Conservation (phyloP, 2,797 vertebrate species). For the Psittacula echo region DNA sequence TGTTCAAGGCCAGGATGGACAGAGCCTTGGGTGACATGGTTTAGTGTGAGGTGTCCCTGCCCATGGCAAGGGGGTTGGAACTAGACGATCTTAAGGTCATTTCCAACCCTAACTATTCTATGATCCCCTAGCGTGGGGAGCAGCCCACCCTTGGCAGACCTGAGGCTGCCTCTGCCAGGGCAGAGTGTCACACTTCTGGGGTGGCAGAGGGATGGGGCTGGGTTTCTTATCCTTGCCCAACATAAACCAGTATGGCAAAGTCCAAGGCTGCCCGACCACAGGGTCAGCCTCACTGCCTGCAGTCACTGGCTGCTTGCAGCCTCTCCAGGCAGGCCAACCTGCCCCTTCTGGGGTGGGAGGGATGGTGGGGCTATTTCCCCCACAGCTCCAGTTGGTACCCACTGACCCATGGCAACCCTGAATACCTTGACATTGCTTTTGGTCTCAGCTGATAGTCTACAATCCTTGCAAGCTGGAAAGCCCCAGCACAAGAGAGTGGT, state of each 20-base stretch:
- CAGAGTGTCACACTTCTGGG: accelerated
- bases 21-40: not conserved
- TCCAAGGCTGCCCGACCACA: not conserved
- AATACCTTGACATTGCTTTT: not conserved
- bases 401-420: accelerated
- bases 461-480: not conserved
- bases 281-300: not conserved
- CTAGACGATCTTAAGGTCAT: not conserved
- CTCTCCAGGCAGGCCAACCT: not conserved
- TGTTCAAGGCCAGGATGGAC: not conserved
- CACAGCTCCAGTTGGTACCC: accelerated
- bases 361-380: not conserved
- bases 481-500: not conserved
- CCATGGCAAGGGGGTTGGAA: not conserved
- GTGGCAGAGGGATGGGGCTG: not conserved
- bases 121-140: accelerated
- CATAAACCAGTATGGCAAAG: not conserved
- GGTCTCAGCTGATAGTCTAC: not conserved
- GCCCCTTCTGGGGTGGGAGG: accelerated
- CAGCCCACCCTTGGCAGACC: not conserved
- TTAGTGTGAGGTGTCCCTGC: not conserved
- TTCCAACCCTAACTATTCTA: not conserved
- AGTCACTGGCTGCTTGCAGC: not conserved
- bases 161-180: not conserved
- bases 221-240: not conserved